Percentiles rank a stretch among this genome's conserved stretches.
Conservation (phyloP, 1,140 invertebrate species). For the Bombus confusus region DNA sequence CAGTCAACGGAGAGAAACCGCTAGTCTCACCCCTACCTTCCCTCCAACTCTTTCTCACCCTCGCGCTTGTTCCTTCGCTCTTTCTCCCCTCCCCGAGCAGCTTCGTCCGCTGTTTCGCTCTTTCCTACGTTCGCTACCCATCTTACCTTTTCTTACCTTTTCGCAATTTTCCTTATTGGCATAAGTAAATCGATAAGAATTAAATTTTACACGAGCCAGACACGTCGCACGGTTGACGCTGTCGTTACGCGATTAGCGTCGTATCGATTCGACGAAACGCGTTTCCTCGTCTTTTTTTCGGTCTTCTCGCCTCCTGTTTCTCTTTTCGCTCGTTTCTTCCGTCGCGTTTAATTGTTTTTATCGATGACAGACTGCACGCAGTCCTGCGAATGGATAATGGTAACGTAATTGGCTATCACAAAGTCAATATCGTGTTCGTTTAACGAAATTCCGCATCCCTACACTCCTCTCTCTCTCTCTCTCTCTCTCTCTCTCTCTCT, state of each 20-base stretch:
- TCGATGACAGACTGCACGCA: too few relatives aligned
- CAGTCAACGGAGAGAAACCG: neutral
- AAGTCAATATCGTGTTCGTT: neutral
- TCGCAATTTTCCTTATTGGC: neutral
- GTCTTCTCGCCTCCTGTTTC: neutral
- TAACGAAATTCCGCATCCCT: neutral
- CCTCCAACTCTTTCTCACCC: neutral
- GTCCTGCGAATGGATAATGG: neutral
- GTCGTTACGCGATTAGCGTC: neutral
- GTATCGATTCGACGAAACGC: neutral
- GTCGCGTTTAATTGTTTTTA: neutral
- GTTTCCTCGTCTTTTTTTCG: neutral
- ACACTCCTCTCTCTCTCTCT: too few relatives aligned
- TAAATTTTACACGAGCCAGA: neutral
- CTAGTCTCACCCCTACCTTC: neutral
- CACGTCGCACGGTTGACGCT: neutral
- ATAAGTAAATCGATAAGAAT: constrained; percentile 7
- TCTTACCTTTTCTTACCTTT: neutral
- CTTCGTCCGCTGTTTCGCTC: neutral
- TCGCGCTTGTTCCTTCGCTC: neutral
- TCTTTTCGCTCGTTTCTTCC: neutral
- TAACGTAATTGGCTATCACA: neutral
- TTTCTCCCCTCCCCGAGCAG: neutral
- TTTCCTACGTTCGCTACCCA: neutral
- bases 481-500: too few relatives aligned